Percentiles rank a stretch among this genome's conserved stretches.
These are phyloP conservation scores for Steatornis caripensis DNA, from an alignment of 2,113 vertebrate species.

Conservation along the genomic window DNA sequence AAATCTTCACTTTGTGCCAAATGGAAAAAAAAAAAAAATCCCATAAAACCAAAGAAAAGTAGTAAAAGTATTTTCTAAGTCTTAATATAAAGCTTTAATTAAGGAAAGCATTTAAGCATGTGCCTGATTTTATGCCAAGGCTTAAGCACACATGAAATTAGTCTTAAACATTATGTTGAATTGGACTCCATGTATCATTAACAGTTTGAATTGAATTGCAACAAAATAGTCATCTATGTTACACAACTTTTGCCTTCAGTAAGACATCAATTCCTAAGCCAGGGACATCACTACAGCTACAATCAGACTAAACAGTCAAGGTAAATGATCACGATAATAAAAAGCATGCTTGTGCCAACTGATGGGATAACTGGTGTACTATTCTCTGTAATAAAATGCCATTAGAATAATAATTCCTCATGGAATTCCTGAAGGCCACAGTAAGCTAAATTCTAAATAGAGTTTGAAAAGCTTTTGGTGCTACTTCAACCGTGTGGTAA, in stretches of 20 bases:
- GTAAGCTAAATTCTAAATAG: neutral
- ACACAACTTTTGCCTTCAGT: neutral
- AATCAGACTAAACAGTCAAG: neutral
- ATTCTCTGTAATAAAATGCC: neutral
- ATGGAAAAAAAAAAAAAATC: neutral
- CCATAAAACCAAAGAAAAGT: neutral
- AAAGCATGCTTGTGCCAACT: neutral
- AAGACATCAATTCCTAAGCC: neutral
- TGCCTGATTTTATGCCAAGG: constrained; percentile 25
- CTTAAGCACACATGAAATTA: constrained; percentile 51
- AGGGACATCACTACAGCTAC: neutral
- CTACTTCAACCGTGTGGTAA: neutral
- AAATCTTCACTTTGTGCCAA: constrained; percentile 1
- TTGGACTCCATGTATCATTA: constrained; percentile 29
- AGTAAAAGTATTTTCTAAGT: constrained; percentile 12
- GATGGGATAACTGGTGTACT: neutral
- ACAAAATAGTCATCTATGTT: neutral
- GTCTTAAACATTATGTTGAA: constrained; percentile 9
- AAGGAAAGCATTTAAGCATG: constrained; percentile 37
- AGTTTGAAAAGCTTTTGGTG: neutral
- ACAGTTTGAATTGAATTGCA: constrained; percentile 6
- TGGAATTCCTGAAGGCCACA: neutral
- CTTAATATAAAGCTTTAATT: constrained; percentile 35
- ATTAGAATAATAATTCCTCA: neutral
- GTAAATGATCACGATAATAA: rapidly evolving